Percentiles rank a stretch among this genome's conserved stretches.
Conservation (phyloP, 2,888 invertebrate genomes). For the Crocallis elinguaria region DNA sequence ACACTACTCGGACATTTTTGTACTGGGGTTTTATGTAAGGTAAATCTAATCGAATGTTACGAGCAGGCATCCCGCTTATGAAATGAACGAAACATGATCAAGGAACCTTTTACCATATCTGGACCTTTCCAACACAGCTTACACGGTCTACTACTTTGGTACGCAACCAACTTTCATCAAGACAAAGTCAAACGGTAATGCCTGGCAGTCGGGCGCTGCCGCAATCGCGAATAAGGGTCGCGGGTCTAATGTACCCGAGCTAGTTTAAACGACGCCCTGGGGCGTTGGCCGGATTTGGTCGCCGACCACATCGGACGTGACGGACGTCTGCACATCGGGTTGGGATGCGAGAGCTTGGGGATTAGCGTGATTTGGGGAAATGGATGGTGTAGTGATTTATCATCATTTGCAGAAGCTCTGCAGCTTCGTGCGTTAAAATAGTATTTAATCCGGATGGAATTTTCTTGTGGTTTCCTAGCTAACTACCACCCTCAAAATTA, state of each 20-base stretch:
- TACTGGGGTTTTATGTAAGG: too few relatives aligned
- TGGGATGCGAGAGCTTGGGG: not conserved
- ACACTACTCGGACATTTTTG: too few relatives aligned
- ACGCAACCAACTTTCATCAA: not conserved
- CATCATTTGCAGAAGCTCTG: too few relatives aligned
- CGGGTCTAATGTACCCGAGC: slow-evolving; percentile 1
- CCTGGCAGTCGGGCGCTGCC: not conserved
- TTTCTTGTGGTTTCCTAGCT: not conserved
- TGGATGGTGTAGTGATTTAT: not conserved
- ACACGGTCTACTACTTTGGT: not conserved
- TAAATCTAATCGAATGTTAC: too few relatives aligned
- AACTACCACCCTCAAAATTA: not conserved
- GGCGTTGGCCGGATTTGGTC: not conserved
- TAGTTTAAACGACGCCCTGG: not conserved
- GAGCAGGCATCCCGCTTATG: too few relatives aligned
- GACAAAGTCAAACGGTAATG: not conserved
- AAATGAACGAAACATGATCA: too few relatives aligned
- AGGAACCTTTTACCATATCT: too few relatives aligned
- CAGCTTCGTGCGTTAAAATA: too few relatives aligned
- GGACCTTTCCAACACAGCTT: too few relatives aligned
- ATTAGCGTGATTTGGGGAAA: slow-evolving; percentile 1
- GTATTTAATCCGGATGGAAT: not conserved
- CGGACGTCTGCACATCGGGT: not conserved
- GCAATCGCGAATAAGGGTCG: slow-evolving; percentile 3
- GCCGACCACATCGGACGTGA: slow-evolving; percentile 1